A percentile compares a stretch with the other conserved stretches of the same genome.
phyloP scores from a whole-genome alignment of 2,113 vertebrate species.

The Rafetus swinhoei region DNA sequence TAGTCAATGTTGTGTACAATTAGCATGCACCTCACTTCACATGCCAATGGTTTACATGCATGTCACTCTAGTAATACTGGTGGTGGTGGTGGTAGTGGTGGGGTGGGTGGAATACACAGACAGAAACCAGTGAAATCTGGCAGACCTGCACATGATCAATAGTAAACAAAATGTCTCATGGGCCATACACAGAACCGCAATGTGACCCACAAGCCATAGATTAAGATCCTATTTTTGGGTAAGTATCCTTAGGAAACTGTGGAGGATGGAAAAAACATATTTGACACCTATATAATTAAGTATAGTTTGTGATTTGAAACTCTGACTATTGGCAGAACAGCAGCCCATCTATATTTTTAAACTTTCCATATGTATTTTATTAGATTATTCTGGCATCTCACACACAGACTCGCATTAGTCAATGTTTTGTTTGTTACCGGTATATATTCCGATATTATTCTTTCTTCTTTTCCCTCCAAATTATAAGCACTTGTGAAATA shows the following conservation, averaged over 20 bases:
- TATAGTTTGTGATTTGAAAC: background rate
- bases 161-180: no score
- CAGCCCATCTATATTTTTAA: background rate
- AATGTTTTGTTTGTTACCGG: accelerated
- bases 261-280: background rate
- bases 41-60: no score
- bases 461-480: background rate
- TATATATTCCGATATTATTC: background rate
- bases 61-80: no score
- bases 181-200: no score
- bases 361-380: background rate
- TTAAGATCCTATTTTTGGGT: background rate
- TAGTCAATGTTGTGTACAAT: no score
- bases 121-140: no score
- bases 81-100: no score
- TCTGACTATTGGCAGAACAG: background rate
- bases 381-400: background rate
- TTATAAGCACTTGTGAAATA: background rate
- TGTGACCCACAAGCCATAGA: background rate
- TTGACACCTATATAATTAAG: background rate
- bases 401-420: background rate
- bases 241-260: background rate
- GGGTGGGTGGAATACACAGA: no score
- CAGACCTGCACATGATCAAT: no score
- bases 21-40: no score